phyloP scores from a whole-genome alignment of 2,113 vertebrate genomes.

The Ammodramus savannarum region DNA sequence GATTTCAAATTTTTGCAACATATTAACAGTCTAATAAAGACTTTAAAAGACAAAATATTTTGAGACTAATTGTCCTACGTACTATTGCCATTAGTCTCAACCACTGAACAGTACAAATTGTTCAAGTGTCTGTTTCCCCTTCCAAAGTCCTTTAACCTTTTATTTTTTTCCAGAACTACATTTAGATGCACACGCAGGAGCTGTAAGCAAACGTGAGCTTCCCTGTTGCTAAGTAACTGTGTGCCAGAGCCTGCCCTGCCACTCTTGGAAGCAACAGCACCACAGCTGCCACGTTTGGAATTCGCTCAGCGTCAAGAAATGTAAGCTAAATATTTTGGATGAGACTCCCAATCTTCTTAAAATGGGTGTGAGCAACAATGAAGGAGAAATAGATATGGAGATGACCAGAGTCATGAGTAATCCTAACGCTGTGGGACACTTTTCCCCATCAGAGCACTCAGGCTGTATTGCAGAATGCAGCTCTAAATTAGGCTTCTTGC shows the following conservation, averaged over 20 bases:
- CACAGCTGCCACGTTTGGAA: constrained; percentile 2
- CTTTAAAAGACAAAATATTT: background rate
- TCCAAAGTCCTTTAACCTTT: constrained; percentile 51
- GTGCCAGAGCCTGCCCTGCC: background rate
- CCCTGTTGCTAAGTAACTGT: constrained; percentile 63
- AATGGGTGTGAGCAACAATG: background rate
- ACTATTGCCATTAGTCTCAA: background rate
- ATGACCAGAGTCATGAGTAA: background rate
- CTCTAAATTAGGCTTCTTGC: background rate
- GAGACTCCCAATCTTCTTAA: background rate
- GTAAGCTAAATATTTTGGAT: background rate
- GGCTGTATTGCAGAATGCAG: background rate
- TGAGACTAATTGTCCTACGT: background rate
- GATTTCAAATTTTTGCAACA: background rate
- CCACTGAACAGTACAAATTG: background rate
- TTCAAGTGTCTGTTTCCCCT: constrained; percentile 40
- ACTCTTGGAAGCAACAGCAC: constrained; percentile 12
- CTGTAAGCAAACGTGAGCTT: constrained; percentile 40
- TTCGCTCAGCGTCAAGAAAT: background rate
- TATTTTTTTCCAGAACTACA: constrained; percentile 14
- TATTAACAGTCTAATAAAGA: background rate
- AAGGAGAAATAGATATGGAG: background rate
- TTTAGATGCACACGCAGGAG: constrained; percentile 65
- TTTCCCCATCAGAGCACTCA: background rate
- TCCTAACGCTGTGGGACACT: background rate